Percentiles rank a stretch among this genome's conserved stretches.
These are phyloP conservation scores for Anoplius nigerrimus DNA, from an alignment of 2,888 invertebrate species.

Conservation along the genomic window DNA sequence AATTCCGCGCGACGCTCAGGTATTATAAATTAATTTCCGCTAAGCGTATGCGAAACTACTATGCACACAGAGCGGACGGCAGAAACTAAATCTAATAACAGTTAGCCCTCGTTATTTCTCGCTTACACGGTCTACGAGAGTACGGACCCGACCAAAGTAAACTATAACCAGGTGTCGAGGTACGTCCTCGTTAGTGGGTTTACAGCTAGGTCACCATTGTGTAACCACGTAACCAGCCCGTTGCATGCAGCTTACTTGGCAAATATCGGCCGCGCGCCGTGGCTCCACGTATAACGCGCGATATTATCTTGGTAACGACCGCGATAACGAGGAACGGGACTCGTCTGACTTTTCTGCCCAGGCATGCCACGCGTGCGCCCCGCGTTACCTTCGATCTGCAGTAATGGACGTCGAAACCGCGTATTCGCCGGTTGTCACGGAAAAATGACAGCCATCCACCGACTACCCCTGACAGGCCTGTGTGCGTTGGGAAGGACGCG, in stretches of 20 bases:
- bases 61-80: background rate
- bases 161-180: constrained; percentile 51
- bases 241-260: constrained; percentile 51
- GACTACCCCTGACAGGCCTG: no score
- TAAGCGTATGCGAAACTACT: constrained; percentile 1
- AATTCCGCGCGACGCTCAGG: constrained; percentile 4
- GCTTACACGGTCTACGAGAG: constrained; percentile 44
- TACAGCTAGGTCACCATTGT: constrained; percentile 54
- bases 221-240: constrained; percentile 47
- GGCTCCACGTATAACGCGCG: constrained; percentile 35
- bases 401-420: constrained; percentile 1
- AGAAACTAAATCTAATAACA: constrained; percentile 49
- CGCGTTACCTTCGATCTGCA: constrained; percentile 1
- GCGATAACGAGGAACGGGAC: constrained; percentile 46
- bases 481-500: no score
- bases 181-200: constrained; percentile 54
- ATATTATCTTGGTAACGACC: constrained; percentile 54
- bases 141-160: constrained; percentile 43
- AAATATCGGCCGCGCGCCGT: constrained; percentile 44
- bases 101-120: constrained; percentile 55
- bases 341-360: constrained; percentile 39
- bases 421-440: no score
- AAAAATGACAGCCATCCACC: no score
- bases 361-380: constrained; percentile 6
- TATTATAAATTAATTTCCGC: constrained; percentile 7